These are phyloP conservation scores for Heliconius ethilla DNA, from an alignment of 2,888 invertebrate species.

Conservation along the genomic window DNA sequence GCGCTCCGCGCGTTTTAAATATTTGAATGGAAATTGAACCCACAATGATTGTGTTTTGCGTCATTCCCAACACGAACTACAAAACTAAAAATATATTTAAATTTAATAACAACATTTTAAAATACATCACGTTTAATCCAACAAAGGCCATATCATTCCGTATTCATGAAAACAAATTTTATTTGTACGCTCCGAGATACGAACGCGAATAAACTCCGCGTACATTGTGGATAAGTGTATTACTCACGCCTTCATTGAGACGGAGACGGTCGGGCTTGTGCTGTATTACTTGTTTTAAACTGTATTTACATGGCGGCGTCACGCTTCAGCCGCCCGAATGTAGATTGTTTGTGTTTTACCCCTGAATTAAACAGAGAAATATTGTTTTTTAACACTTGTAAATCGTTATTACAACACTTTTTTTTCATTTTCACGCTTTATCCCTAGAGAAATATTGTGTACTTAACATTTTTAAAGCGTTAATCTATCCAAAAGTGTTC, in stretches of 20 bases:
- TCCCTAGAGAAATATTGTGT: no score
- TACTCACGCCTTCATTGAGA: conserved; percentile 18
- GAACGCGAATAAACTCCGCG: conserved; percentile 30
- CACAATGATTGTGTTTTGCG: no score
- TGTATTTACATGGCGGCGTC: conserved; percentile 16
- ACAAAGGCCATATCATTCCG: conserved; percentile 31
- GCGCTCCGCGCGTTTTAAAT: no score
- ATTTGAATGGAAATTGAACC: no score
- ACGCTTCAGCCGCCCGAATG: background rate
- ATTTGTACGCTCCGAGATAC: conserved; percentile 38
- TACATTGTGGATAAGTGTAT: conserved; percentile 36
- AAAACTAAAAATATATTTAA: no score
- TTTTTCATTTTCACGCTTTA: no score
- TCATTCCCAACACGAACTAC: no score
- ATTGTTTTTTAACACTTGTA: background rate
- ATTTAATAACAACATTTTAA: no score
- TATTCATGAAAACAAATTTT: conserved; percentile 44
- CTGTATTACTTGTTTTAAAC: conserved; percentile 17
- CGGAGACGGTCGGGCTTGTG: conserved; percentile 12
- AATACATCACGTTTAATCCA: conserved; percentile 6
- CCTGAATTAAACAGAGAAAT: background rate
- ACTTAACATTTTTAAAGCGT: no score
- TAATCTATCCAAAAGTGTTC: no score
- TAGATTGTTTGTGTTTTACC: background rate
- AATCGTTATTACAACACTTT: background rate